Base-by-base conservation (phyloP, 2,888 invertebrate genomes). In the Ferrisia virgata region DNA sequence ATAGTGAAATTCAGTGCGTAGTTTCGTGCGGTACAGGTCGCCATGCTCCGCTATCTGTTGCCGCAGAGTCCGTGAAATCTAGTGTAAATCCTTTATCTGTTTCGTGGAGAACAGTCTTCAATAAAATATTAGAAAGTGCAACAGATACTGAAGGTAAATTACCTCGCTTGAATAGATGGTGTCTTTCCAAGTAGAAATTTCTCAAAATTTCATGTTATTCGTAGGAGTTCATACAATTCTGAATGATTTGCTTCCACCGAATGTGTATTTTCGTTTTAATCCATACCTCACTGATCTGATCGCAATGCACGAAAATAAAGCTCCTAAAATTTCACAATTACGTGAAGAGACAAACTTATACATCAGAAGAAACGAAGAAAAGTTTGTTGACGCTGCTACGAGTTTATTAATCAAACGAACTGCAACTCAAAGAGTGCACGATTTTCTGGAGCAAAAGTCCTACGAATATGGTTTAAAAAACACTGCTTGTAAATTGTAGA, bases 11-110 rank as follows among this genome's bases (percentile, higher is more conserved):
- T 72, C 93, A 93, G 86, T 94, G 95, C 87, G 92, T 97, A 0
- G 91, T 97, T 72, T 96, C 96, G 0, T 91, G 96, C 82, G 96
- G 97, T 47, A 96, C 95, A 2, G 94, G 94, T 31, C 90, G 92
- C 85, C 91, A 91, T 1, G 89, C 90, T 79, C 89, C 90, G 2
- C 87, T 87, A 82, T 78, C 85, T 43, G 69, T 58, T 33, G 72
- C 79, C 0, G 85, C 78, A 11, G 53, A 84, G 58, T 79, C 84
- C 5, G n/a, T 36, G 0, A 80, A 85, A 31, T 81, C 86, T 79
- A 88, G 89, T 28, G 88, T 89, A 85, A 88, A 87, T 83, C 87
- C 88, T 85, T 87, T 90, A 3, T 86, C 87, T 6, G 91, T 91
- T 0, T 92, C 93, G 39, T 93, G 95, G 92, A 93, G 92, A 88